Base-by-base conservation (phyloP, 2,797 vertebrate species). In the Falco peregrinus region DNA sequence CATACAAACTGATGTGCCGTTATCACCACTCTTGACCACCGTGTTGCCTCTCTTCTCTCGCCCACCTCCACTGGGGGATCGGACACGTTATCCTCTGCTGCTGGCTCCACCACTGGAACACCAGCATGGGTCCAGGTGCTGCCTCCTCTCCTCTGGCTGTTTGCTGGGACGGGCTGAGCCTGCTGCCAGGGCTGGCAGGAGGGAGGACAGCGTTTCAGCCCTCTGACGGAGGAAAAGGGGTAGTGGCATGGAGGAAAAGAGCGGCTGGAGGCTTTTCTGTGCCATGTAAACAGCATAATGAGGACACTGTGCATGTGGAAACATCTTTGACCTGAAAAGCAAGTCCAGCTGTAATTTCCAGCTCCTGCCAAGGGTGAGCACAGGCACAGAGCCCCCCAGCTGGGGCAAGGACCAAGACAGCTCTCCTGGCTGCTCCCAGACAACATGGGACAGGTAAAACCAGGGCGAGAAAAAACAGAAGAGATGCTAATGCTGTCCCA, bases 401-500 rank as follows among this genome's bases (percentile, higher is more conserved):
- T n/a, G 65, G 45, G 16, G 7, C 50, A 35, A 54, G 86, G 60
- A 76, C 61, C 3, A 4, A 61, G 76, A 10, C 47, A 65, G 85
- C 65, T 91, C 91, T 89, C 65, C 85, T 71, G 76, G 73, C 20
- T 33, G 4, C 83, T 95, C 85, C 85, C 83, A 92, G 65, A 6
- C 63, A 51, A 51, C 0, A 2, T 63, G 64, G 87, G 78, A 77
- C 43, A 57, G 78, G 77, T 78, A 54, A 89, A 69, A 74, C 47
- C 63, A 60, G 71, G 79, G 37, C 16, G 1, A 80, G 63, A 60
- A 76, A 84, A 76, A 31, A 3, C 68, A 77, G 85, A 63, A 70
- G 45, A 56, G 64, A 64, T 20, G 41, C 28, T 63, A 37, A 70
- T 0, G 2, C 33, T 59, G 71, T 45, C 67, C 56, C 57, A 56